Evolutionary conservation across 2,888 invertebrate genomes (phyloP).

Genomic region (Euplagia quadripunctaria): DNA sequence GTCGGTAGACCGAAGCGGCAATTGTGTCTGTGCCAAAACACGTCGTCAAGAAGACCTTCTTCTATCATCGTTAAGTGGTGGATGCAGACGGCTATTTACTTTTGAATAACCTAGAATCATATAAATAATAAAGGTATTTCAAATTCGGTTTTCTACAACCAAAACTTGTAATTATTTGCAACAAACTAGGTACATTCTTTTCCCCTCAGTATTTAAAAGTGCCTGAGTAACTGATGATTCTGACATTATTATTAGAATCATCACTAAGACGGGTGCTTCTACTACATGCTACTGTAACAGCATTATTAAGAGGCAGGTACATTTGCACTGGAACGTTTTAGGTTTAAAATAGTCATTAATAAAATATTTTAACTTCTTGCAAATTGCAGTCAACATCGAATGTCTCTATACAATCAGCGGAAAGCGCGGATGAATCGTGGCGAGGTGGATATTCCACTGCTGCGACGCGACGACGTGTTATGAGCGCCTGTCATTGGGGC

Average conservation of each 20-base stretch:
- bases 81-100: background rate
- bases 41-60: background rate
- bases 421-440: slow-evolving; percentile 77
- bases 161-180: background rate
- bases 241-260: background rate
- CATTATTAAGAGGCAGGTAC: background rate
- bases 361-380: background rate
- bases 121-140: too few species aligned
- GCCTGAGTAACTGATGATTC: background rate
- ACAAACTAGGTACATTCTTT: background rate
- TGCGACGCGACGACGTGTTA: slow-evolving; percentile 75
- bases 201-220: background rate
- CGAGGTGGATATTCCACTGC: slow-evolving; percentile 80
- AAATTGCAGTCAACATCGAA: slow-evolving; percentile 64
- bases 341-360: background rate
- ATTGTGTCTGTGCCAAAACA: background rate
- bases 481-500: slow-evolving; percentile 88
- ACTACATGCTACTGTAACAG: background rate
- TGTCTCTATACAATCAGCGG: slow-evolving; percentile 61
- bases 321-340: background rate
- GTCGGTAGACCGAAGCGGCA: background rate
- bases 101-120: background rate
- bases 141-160: too few species aligned
- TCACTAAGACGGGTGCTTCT: background rate
- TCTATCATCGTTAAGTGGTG: too few species aligned